Evolutionary conservation across 2,797 vertebrate species (phyloP).

Genomic region (Luscinia megarhynchos): DNA sequence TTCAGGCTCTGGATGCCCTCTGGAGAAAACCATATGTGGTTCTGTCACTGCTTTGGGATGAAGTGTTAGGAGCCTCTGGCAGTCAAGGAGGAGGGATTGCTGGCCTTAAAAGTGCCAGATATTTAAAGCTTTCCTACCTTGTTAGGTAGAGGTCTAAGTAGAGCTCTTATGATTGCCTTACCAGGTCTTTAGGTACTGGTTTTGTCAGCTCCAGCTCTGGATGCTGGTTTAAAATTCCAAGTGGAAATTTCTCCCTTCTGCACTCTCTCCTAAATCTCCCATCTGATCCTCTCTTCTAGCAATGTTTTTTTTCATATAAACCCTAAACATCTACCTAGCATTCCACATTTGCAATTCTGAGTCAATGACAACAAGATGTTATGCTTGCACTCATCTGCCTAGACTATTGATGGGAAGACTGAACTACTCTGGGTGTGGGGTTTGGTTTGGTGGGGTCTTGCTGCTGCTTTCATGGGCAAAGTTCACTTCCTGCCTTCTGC

Average conservation of each 20-base stretch:
- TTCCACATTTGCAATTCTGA: neutral
- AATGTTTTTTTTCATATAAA: neutral
- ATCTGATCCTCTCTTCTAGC: neutral
- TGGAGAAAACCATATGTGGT: rapidly evolving
- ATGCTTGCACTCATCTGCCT: neutral
- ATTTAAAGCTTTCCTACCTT: neutral
- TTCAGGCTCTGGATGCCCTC: neutral
- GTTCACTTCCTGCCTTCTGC: neutral
- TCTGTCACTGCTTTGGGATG: neutral
- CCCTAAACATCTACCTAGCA: neutral
- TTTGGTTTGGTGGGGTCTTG: neutral
- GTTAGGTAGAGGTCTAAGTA: neutral
- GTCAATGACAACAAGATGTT: neutral
- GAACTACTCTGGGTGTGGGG: neutral
- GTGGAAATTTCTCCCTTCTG: neutral
- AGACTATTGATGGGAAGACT: neutral
- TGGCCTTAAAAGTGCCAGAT: neutral
- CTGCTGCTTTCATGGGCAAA: neutral
- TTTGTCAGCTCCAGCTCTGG: neutral
- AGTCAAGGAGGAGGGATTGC: neutral
- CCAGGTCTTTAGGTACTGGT: neutral
- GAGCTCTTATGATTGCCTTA: neutral
- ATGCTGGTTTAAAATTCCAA: neutral
- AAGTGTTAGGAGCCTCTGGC: neutral
- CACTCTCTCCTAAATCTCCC: neutral